phyloP scores from a whole-genome alignment of 2,113 vertebrate species.

The Elaphurus davidianus region DNA sequence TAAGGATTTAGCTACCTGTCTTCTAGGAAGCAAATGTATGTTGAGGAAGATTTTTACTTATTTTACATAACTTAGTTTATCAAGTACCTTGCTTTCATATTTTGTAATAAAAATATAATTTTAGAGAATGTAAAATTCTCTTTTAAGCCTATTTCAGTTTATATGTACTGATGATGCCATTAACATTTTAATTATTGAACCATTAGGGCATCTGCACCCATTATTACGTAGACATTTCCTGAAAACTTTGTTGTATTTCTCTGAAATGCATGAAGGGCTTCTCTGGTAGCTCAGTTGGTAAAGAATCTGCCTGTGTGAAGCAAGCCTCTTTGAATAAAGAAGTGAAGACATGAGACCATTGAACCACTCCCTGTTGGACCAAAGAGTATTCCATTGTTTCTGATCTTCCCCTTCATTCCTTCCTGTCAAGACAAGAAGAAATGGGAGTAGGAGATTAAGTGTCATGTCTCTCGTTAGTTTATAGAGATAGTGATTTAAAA shows the following conservation, averaged over 20 bases:
- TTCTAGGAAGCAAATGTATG: background rate
- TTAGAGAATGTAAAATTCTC: background rate
- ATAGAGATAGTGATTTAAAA: conserved; percentile 8
- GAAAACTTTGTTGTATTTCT: background rate
- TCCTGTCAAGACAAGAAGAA: background rate
- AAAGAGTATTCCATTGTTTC: background rate
- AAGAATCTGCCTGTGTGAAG: background rate
- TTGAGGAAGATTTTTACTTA: background rate
- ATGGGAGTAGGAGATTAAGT: background rate
- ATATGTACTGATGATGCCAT: background rate
- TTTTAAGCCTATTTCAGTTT: background rate
- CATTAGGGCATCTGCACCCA: background rate
- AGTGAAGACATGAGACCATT: background rate
- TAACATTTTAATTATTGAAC: conserved; percentile 24
- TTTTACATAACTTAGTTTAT: background rate
- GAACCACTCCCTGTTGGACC: background rate
- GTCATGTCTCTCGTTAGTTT: background rate
- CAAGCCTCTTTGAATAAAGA: background rate
- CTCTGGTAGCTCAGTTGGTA: background rate
- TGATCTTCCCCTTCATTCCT: background rate
- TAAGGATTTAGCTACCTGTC: background rate
- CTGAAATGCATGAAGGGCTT: background rate
- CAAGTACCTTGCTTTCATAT: background rate
- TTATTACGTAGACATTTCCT: conserved; percentile 20
- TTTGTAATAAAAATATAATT: conserved; percentile 28